These are phyloP conservation scores for Cyclargus thomasi DNA, from an alignment of 1,140 invertebrate genomes.

Conservation along the genomic window DNA sequence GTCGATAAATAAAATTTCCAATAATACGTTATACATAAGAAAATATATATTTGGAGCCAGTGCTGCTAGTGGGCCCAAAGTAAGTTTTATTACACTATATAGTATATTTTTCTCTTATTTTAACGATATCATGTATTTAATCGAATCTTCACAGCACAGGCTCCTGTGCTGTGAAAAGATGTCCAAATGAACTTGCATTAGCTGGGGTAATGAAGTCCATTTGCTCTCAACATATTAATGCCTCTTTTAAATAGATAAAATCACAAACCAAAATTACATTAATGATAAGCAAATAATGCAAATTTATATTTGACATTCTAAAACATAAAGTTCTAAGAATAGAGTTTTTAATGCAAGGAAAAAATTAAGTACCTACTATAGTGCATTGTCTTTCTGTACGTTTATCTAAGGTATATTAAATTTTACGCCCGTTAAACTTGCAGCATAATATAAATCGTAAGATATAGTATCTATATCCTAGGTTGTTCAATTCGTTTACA, in stretches of 20 bases:
- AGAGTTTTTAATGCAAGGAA: too few species aligned
- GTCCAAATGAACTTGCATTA: conserved; percentile 56
- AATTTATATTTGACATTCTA: too few species aligned
- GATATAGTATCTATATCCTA: too few species aligned
- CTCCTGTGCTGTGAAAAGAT: conserved; percentile 18
- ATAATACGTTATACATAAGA: conserved; percentile 44
- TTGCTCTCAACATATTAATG: conserved; percentile 24
- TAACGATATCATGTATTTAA: conserved; percentile 36
- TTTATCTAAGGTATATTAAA: too few species aligned
- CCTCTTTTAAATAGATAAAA: not conserved
- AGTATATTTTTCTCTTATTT: conserved; percentile 29
- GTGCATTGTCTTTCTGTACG: too few species aligned
- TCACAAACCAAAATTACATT: not conserved
- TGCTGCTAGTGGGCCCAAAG: conserved; percentile 40
- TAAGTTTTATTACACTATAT: conserved; percentile 30
- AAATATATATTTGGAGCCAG: conserved; percentile 49
- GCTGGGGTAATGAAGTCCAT: conserved; percentile 61
- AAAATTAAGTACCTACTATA: too few species aligned
- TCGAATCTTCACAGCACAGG: conserved; percentile 17
- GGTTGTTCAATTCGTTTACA: too few species aligned
- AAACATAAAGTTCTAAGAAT: too few species aligned
- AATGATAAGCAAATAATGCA: not conserved
- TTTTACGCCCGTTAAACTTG: too few species aligned
- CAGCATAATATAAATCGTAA: too few species aligned
- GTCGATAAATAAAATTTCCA: not conserved